Evolutionary conservation across 2,113 vertebrate genomes (phyloP).

Genomic region (Gallinago jamesoni): DNA sequence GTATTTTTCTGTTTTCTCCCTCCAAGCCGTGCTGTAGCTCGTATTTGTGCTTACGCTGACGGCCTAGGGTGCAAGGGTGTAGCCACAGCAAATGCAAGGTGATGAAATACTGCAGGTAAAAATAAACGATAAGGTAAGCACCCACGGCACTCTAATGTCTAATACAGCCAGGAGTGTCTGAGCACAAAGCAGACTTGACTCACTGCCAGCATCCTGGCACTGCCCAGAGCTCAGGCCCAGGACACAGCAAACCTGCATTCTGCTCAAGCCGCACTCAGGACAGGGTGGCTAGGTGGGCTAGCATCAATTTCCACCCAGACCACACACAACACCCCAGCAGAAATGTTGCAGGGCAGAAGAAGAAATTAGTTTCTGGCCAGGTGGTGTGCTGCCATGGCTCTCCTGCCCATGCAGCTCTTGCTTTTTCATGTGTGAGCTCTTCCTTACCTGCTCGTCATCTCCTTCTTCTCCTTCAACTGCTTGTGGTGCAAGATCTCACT

Average conservation of each 20-base stretch:
- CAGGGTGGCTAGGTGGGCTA: neutral
- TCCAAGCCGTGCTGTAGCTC: neutral
- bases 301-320: neutral
- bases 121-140: neutral
- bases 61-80: neutral
- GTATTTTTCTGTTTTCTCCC: neutral
- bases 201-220: neutral
- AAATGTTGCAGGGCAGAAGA: neutral
- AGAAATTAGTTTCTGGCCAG: neutral
- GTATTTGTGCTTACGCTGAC: neutral
- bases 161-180: fast-evolving
- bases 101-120: neutral
- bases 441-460: constrained; percentile 74
- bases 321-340: neutral
- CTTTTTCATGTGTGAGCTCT: neutral
- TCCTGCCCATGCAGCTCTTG: neutral
- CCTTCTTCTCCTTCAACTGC: constrained; percentile 44
- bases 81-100: neutral
- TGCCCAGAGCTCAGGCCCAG: neutral
- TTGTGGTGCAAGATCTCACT: neutral
- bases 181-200: neutral
- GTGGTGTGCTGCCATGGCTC: neutral
- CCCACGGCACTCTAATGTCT: neutral
- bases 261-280: neutral
- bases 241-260: neutral